These are phyloP conservation scores for Ichneumoninae sp. DNA, from an alignment of 2,888 invertebrate genomes.

Conservation along the genomic window DNA sequence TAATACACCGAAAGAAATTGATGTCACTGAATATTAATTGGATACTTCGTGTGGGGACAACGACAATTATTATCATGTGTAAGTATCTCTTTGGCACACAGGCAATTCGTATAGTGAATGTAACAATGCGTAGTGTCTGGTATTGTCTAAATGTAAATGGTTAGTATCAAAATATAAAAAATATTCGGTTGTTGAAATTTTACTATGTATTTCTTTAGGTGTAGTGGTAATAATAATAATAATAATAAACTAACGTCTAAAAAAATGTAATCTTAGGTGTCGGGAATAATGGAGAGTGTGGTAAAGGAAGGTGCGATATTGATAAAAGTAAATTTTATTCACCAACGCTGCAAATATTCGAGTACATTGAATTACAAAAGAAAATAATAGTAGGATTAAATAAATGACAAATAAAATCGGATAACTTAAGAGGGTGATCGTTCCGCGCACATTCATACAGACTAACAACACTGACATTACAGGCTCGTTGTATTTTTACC, in stretches of 20 bases:
- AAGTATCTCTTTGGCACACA: too few relatives aligned
- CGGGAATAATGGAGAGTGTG: constrained; percentile 9
- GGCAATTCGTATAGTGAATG: too few relatives aligned
- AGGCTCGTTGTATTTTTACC: background rate
- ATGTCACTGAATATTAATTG: background rate
- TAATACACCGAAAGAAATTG: background rate
- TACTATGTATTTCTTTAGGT: too few relatives aligned
- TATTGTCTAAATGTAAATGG: too few relatives aligned
- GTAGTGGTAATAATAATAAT: background rate
- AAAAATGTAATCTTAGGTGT: background rate
- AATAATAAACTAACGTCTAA: background rate
- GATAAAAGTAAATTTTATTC: constrained; percentile 24
- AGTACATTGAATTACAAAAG: constrained; percentile 36
- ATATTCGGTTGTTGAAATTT: too few relatives aligned
- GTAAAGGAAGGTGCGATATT: constrained; percentile 16
- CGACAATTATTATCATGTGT: too few relatives aligned
- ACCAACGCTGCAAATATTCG: background rate
- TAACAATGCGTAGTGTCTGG: too few relatives aligned
- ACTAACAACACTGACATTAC: background rate
- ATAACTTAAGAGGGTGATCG: constrained; percentile 7
- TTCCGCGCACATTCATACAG: constrained; percentile 3
- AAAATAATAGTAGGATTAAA: constrained; percentile 13
- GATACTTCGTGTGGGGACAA: background rate
- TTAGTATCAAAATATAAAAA: too few relatives aligned
- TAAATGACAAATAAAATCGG: constrained; percentile 14